Evolutionary conservation across 2,113 vertebrate genomes (phyloP).

Genomic region (Reinhardtius hippoglossoides): DNA sequence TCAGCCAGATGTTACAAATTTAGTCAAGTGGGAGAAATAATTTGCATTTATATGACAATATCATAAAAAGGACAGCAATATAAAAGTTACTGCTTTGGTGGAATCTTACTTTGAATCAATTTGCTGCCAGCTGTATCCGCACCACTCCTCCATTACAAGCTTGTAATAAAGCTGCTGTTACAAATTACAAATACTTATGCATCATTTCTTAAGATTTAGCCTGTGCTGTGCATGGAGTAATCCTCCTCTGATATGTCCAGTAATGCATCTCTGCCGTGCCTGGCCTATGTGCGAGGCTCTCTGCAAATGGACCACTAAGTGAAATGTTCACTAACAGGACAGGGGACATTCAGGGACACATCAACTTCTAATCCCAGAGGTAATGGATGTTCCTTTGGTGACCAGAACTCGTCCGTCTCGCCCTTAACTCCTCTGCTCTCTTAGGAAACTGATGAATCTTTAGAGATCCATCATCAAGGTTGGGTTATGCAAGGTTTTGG

Average conservation of each 20-base stretch:
- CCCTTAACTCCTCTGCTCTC: background rate
- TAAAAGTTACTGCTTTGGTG: background rate
- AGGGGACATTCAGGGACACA: constrained; percentile 47
- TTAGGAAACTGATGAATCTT: constrained; percentile 27
- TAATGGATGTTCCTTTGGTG: constrained; percentile 7
- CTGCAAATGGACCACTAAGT: constrained; percentile 31
- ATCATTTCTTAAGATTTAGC: constrained; percentile 21
- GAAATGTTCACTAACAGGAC: constrained; percentile 51
- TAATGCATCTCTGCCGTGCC: constrained; percentile 13
- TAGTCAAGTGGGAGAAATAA: constrained; percentile 2
- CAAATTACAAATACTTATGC: constrained; percentile 20
- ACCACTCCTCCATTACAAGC: background rate
- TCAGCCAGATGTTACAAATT: constrained; percentile 6
- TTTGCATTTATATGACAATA: background rate
- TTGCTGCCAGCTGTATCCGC: background rate
- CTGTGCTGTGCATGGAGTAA: constrained; percentile 25
- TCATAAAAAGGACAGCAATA: background rate
- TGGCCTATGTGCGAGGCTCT: constrained; percentile 13
- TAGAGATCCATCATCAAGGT: background rate
- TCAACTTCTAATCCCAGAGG: constrained; percentile 45
- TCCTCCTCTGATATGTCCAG: constrained; percentile 47
- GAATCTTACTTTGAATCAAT: background rate
- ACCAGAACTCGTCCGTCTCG: background rate
- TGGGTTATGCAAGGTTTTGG: no score
- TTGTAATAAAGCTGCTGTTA: constrained; percentile 6